These are phyloP conservation scores for Sylvilagus bachmani DNA, from an alignment of 2,113 vertebrate species.

Conservation along the genomic window DNA sequence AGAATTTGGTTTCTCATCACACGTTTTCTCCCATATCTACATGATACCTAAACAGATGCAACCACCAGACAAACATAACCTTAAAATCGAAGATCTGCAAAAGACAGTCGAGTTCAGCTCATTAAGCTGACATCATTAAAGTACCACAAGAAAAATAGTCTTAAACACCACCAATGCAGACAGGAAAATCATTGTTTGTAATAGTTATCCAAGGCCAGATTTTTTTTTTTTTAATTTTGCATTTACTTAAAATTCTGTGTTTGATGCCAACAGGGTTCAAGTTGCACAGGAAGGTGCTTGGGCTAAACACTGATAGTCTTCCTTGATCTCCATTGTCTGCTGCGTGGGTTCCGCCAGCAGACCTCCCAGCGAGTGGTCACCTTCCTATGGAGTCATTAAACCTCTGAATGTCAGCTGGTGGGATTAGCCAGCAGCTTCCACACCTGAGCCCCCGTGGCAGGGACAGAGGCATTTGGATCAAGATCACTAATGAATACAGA, in stretches of 20 bases:
- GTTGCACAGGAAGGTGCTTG: slow-evolving; percentile 84
- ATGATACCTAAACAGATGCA: slow-evolving; percentile 63
- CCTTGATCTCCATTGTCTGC: slow-evolving; percentile 89
- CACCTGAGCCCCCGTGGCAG: slow-evolving; percentile 90
- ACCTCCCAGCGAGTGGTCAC: slow-evolving; percentile 88
- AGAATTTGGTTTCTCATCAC: slow-evolving; percentile 58
- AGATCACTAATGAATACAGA: slow-evolving; percentile 88
- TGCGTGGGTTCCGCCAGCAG: slow-evolving; percentile 75
- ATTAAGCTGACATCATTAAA: slow-evolving; percentile 72
- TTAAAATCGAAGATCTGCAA: slow-evolving; percentile 70
- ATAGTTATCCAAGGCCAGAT: slow-evolving; percentile 50
- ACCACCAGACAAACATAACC: slow-evolving; percentile 53
- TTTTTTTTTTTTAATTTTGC: slow-evolving; percentile 13
- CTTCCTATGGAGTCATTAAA: slow-evolving; percentile 88
- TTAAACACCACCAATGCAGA: slow-evolving; percentile 66
- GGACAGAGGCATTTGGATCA: slow-evolving; percentile 87
- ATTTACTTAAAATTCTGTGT: slow-evolving; percentile 84
- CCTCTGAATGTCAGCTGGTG: slow-evolving; percentile 87
- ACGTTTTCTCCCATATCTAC: neutral
- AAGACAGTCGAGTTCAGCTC: slow-evolving; percentile 74
- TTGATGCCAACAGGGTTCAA: slow-evolving; percentile 85
- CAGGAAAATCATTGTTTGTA: slow-evolving; percentile 69
- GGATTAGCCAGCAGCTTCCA: slow-evolving; percentile 87
- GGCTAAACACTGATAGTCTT: slow-evolving; percentile 83
- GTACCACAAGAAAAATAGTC: slow-evolving; percentile 68